These are phyloP conservation scores for Craniophora ligustri DNA, from an alignment of 2,888 invertebrate genomes.

Conservation along the genomic window DNA sequence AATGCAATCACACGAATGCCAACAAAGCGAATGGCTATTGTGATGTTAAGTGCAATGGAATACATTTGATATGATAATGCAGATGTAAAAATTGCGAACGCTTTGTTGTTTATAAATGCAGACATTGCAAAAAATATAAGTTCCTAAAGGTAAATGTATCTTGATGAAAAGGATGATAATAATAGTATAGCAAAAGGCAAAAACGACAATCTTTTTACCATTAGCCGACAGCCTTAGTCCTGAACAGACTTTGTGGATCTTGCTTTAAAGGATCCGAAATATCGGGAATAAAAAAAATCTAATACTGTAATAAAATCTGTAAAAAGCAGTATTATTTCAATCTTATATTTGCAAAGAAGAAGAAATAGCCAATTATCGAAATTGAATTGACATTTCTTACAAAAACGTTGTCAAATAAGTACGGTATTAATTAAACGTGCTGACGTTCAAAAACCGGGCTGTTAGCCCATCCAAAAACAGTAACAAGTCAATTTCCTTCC, in stretches of 20 bases:
- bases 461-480: slow-evolving; percentile 34
- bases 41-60: slow-evolving; percentile 38
- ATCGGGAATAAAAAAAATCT: no score
- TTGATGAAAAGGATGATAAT: background rate
- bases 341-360: no score
- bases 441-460: slow-evolving; percentile 10
- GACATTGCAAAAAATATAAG: slow-evolving; percentile 1
- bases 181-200: no score
- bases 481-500: slow-evolving; percentile 53
- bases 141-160: background rate
- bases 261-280: no score
- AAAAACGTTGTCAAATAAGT: no score
- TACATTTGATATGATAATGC: slow-evolving; percentile 43
- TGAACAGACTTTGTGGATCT: no score
- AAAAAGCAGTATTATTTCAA: no score
- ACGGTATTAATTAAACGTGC: slow-evolving; percentile 11
- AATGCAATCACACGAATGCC: slow-evolving; percentile 50
- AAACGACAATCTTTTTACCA: no score
- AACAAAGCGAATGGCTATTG: slow-evolving; percentile 51
- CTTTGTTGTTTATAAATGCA: slow-evolving; percentile 1
- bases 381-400: background rate
- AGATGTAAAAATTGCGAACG: slow-evolving; percentile 15
- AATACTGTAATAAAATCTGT: background rate
- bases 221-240: no score
- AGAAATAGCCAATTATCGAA: no score